phyloP scores from a whole-genome alignment of 2,888 invertebrate species.

The Eledona agricola region DNA sequence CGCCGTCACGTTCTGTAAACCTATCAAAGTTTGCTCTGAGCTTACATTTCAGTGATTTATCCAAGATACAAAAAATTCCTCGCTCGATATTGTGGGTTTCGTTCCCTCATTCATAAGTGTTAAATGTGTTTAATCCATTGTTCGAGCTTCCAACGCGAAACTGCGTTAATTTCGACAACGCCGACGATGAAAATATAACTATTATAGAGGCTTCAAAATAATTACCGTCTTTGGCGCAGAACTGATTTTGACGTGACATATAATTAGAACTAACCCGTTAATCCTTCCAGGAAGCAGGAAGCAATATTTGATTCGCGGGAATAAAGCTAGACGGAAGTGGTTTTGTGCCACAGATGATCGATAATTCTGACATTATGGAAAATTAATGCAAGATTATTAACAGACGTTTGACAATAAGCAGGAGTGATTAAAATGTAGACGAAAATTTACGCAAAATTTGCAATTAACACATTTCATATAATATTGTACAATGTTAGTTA shows the following conservation, averaged over 20 bases:
- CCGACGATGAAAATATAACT: constrained; percentile 14
- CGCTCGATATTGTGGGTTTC: constrained; percentile 6
- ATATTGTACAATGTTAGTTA: too few relatives aligned
- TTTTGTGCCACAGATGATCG: constrained; percentile 24
- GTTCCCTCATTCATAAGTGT: too few relatives aligned
- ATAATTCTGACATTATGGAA: constrained; percentile 14
- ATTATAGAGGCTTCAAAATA: constrained; percentile 17
- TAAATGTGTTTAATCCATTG: constrained; percentile 2
- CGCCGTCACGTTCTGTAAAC: constrained; percentile 9
- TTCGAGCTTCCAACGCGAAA: constrained; percentile 9
- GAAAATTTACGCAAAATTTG: too few relatives aligned
- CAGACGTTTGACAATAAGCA: too few relatives aligned
- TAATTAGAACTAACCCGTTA: constrained; percentile 20
- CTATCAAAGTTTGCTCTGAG: constrained; percentile 4
- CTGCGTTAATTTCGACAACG: constrained; percentile 9
- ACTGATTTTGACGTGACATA: constrained; percentile 25
- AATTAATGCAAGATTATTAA: too few relatives aligned
- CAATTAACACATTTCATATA: too few relatives aligned
- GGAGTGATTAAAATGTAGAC: too few relatives aligned
- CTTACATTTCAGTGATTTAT: constrained; percentile 13
- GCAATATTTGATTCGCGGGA: constrained; percentile 24
- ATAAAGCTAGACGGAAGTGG: constrained; percentile 27
- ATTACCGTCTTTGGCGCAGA: constrained; percentile 9
- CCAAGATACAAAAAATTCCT: constrained; percentile 5
- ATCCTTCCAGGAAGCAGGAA: constrained; percentile 28